These are phyloP conservation scores for Nannobrachium achirus DNA, from an alignment of 2,113 vertebrate genomes.

Conservation along the genomic window DNA sequence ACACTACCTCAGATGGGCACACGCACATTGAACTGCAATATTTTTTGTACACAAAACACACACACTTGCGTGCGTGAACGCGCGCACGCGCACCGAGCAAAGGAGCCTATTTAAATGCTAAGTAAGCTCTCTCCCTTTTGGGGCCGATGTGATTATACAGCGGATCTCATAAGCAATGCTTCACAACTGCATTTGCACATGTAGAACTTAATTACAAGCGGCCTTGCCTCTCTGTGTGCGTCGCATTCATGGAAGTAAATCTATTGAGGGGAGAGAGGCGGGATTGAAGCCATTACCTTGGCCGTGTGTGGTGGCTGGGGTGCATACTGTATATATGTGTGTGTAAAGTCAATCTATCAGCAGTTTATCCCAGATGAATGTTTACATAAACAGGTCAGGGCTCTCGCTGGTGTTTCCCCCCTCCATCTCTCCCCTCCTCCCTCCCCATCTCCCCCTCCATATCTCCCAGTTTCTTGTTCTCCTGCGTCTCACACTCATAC, in stretches of 20 bases:
- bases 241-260: constrained; percentile 67
- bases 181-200: constrained; percentile 78
- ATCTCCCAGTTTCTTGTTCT: too few relatives aligned
- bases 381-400: constrained; percentile 71
- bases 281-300: constrained; percentile 68
- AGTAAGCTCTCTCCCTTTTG: constrained; percentile 76
- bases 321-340: constrained; percentile 6
- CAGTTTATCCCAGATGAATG: constrained; percentile 70
- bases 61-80: constrained; percentile 7
- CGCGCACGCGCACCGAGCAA: constrained; percentile 21
- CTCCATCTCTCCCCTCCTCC: neutral
- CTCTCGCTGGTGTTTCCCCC: constrained; percentile 44
- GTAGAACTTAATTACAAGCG: constrained; percentile 81
- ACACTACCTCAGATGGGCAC: constrained; percentile 7
- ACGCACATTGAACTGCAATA: too few relatives aligned
- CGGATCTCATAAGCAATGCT: constrained; percentile 73
- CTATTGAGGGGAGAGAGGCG: constrained; percentile 57
- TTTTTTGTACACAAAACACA: neutral
- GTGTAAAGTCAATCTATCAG: constrained; percentile 59
- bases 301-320: constrained; percentile 13
- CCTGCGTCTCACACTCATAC: too few relatives aligned
- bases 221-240: constrained; percentile 55
- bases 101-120: constrained; percentile 82
- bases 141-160: constrained; percentile 69
- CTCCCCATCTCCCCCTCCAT: neutral